Base-by-base conservation (phyloP, 2,888 invertebrate species). In the Pandemis heparana region DNA sequence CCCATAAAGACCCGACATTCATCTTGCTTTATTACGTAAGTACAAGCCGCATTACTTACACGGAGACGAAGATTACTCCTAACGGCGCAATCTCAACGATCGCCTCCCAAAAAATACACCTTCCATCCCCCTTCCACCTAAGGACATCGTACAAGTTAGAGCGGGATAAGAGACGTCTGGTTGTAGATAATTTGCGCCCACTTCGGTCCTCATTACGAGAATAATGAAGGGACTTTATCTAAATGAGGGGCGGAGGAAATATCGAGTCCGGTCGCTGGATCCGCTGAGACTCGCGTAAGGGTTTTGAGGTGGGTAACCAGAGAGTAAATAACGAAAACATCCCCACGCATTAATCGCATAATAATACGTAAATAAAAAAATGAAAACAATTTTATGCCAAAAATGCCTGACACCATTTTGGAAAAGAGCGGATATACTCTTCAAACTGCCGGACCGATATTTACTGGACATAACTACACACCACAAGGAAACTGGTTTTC, bases 101-200 rank as follows among this genome's bases (percentile, higher is more conserved):
- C 65, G 60, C 18, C 16, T 8, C 23, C 67, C 72, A 72, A 72
- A 72, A 72, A 72, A 72, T 72, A 67, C 18, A 70, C 38, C 8
- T 39, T 12, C 53, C 23, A 10, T 67, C 67, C 18, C 56, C 18
- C 32, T 72, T 67, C 23, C 1, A 10, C 62, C 23, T 14, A 14
- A 5, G 7, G 5, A 3, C 4, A 8, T 12, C 12, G 2, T 3
- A 5, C 6, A n/a, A n/a, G 63, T 10, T 10, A n/a, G 68, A 72
- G 62, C 0, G 48, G 14, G 67, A 68, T 5, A 39, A 32, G 9
- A 41, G 32, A 66, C n/a, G 53, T 53, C 39, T 71, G 66, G 71
- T 68, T 68, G 68, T 63, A 63, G 68, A 68, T 72, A 72, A 72
- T 72, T 72, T 72, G 72, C 61, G 67, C 53, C 56, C 72, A 72